Evolutionary conservation across 2,113 vertebrate genomes (phyloP).

Genomic region (Neolamprologus variostigma): DNA sequence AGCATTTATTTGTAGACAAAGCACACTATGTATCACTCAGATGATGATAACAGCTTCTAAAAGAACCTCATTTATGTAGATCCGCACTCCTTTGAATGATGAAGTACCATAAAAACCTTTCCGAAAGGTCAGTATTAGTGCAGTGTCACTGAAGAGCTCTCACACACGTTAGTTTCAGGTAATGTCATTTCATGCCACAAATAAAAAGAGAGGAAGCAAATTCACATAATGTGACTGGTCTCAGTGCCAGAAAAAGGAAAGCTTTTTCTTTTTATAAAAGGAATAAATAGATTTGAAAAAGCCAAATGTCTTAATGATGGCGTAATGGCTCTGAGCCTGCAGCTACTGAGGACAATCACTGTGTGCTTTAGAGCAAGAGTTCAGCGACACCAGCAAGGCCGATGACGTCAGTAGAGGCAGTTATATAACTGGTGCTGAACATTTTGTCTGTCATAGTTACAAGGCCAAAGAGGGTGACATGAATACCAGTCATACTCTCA

Average conservation of each 20-base stretch:
- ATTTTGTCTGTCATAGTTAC: conserved; percentile 66
- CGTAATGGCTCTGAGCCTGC: conserved; percentile 15
- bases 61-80: background rate
- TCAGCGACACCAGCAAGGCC: conserved; percentile 41
- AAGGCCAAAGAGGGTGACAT: conserved; percentile 64
- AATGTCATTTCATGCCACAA: background rate
- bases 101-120: background rate
- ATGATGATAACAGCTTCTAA: background rate
- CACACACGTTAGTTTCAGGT: background rate
- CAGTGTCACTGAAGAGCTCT: background rate
- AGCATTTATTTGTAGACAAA: background rate
- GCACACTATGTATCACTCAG: background rate
- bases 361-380: conserved; percentile 50
- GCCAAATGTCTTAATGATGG: conserved; percentile 42
- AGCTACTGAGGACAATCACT: conserved; percentile 40
- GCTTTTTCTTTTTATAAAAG: background rate
- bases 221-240: background rate
- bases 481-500: conserved; percentile 61
- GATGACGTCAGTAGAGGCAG: conserved; percentile 52
- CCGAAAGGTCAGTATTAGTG: background rate
- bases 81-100: background rate
- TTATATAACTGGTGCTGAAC: conserved; percentile 72
- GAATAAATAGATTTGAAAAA: background rate
- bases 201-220: background rate
- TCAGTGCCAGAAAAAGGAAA: background rate